Evolutionary conservation across 1,140 invertebrate genomes (phyloP), one percentile per base, ranked within the genome.

Genomic region (Zaprionus camerounensis): DNA sequence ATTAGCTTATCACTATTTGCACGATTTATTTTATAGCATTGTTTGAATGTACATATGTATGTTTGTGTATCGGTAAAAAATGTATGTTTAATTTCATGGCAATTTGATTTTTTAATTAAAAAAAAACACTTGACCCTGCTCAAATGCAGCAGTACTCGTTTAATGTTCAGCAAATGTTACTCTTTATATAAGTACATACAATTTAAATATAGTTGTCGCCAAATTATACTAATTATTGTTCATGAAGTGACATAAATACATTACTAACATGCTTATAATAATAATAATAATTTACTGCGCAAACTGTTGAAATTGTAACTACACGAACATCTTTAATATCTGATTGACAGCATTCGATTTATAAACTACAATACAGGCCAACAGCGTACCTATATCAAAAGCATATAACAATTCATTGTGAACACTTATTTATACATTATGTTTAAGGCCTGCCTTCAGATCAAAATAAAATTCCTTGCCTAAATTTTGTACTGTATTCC

Each of bases 1-100:
- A 24, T 12, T 20, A 5, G 20, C 84, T 86, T 86, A 86, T 86
- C 83, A 71, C 22, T 41, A 22, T 64, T 58, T 4, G n/a, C 36
- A 38, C 12, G 13, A 24, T 24, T 57, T 44, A 13, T 31, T 31
- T 49, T 44, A 57, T 66, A 51, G 12, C 49, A 57, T 71, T 31
- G 9, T 28, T 31, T 22, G 26, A 5, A 26, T 56, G 31, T 41
- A 51, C 24, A 51, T 24, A 17, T n/a, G 49, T 24, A 17, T n/a
- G 49, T 53, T 3, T 31, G 38, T 34, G 17, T 26, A 34, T 64
- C 26, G 4, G 44, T 41, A 17, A 17, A 46, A n/a, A 7, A 44
- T 28, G 17, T 17, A 17, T 17, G 17, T 17, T 17, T 17, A 17
- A 17, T 17, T 17, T 17, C 17, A 17, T 17, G 17, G 17, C 17